phyloP scores from a whole-genome alignment of 1,140 invertebrate genomes.

The Akabosia matsudoensis region DNA sequence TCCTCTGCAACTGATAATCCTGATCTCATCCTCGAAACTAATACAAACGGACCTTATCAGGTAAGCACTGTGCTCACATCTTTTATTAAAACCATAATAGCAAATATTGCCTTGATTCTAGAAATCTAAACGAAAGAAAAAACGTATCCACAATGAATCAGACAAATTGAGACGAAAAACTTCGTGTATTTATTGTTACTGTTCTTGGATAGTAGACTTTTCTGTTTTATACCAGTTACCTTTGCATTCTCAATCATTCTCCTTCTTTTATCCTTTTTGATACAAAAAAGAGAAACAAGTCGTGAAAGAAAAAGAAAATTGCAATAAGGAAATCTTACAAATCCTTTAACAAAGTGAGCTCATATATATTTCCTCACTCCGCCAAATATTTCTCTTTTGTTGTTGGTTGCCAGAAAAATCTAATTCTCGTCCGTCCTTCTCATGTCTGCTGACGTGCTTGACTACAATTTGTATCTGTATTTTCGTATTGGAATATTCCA shows the following conservation, averaged over 20 bases:
- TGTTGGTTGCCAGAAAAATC: not conserved
- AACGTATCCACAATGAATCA: not conserved
- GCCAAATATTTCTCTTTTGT: not conserved
- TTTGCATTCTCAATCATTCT: too few species aligned
- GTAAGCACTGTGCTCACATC: conserved; percentile 25
- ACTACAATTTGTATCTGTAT: too few species aligned
- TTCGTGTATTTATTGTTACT: not conserved
- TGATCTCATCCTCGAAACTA: conserved; percentile 47
- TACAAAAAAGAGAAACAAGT: not conserved
- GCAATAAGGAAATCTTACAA: conserved; percentile 22
- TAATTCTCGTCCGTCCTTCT: not conserved
- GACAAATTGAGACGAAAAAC: not conserved
- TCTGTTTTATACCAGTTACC: too few species aligned
- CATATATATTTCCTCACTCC: conserved; percentile 4
- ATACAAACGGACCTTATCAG: conserved; percentile 45
- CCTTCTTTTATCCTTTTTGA: not conserved
- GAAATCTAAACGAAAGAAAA: too few species aligned
- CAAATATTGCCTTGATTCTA: too few species aligned
- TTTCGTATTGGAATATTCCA: too few species aligned
- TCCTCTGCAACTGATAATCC: conserved; percentile 45
- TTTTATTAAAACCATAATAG: too few species aligned
- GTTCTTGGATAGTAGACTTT: not conserved
- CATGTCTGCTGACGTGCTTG: not conserved
- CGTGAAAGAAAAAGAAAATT: conserved; percentile 9
- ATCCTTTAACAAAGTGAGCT: conserved; percentile 22